Conservation (phyloP, 2,113 vertebrate genomes). For the Sceloporus undulatus region DNA sequence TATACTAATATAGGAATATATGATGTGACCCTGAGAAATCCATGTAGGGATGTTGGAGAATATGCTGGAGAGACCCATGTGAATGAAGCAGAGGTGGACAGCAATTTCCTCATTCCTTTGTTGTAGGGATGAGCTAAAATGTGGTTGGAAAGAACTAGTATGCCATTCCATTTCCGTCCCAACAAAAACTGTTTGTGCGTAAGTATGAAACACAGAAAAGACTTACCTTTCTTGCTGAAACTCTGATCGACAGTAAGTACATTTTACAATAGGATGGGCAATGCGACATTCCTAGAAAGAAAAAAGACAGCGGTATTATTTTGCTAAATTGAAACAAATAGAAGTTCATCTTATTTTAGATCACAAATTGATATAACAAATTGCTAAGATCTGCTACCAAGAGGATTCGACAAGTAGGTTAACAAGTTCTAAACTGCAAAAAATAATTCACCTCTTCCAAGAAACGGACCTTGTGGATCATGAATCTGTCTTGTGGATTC, state of each 20-base stretch:
- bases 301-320: constrained; percentile 24
- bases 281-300: constrained; percentile 92
- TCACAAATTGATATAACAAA: not conserved
- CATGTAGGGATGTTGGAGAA: not conserved
- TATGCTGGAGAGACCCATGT: not conserved
- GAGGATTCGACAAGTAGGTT: not conserved
- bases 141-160: not conserved
- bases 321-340: not conserved
- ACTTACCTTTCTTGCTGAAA: constrained; percentile 97
- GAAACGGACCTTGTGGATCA: too few species aligned
- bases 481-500: not conserved
- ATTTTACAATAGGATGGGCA: constrained; percentile 97
- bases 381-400: not conserved
- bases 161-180: too few species aligned
- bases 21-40: not conserved
- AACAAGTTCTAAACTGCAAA: too few species aligned
- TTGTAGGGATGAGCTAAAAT: not conserved
- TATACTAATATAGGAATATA: not conserved
- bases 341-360: not conserved
- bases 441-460: too few species aligned
- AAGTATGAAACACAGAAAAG: not conserved
- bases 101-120: not conserved
- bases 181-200: not conserved
- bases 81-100: not conserved
- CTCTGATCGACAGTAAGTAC: constrained; percentile 96